Evolutionary conservation across 2,888 invertebrate species (phyloP).

Genomic region (Asteroscopus sphinx): DNA sequence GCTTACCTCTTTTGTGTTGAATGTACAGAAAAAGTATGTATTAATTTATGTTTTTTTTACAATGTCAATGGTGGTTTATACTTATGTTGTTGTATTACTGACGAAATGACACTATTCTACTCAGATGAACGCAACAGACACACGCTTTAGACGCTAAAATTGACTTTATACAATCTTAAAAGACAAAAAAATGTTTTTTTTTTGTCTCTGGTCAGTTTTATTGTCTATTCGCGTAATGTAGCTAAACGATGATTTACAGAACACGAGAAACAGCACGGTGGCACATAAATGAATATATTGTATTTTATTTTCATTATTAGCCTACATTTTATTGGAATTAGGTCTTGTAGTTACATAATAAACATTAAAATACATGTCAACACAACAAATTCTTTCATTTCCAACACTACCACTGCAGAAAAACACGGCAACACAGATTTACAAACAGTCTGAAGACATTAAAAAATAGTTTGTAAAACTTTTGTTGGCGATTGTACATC

Average conservation of each 20-base stretch:
- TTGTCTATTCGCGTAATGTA: constrained; percentile 60
- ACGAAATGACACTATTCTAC: constrained; percentile 69
- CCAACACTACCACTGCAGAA: constrained; percentile 67
- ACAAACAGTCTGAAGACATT: constrained; percentile 9
- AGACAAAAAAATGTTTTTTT: background rate
- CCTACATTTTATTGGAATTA: constrained; percentile 80
- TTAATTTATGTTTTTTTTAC: constrained; percentile 38
- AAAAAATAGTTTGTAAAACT: constrained; percentile 49
- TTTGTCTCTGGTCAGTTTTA: constrained; percentile 56
- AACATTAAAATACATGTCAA: constrained; percentile 89
- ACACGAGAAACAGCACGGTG: constrained; percentile 79
- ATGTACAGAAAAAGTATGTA: constrained; percentile 63
- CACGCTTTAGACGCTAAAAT: constrained; percentile 54
- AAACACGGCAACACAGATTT: constrained; percentile 51
- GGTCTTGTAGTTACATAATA: constrained; percentile 86
- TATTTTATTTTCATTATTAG: constrained; percentile 72
- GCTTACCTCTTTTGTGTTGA: constrained; percentile 75
- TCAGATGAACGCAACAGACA: constrained; percentile 57
- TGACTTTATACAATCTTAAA: constrained; percentile 33
- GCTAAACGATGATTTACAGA: constrained; percentile 65
- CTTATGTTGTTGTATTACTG: constrained; percentile 53
- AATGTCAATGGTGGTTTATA: constrained; percentile 30
- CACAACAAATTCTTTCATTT: constrained; percentile 89
- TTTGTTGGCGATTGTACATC: constrained; percentile 62
- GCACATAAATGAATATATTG: constrained; percentile 69